These are phyloP conservation scores for Mayetiola destructor DNA, from an alignment of 2,888 invertebrate species.

Conservation along the genomic window DNA sequence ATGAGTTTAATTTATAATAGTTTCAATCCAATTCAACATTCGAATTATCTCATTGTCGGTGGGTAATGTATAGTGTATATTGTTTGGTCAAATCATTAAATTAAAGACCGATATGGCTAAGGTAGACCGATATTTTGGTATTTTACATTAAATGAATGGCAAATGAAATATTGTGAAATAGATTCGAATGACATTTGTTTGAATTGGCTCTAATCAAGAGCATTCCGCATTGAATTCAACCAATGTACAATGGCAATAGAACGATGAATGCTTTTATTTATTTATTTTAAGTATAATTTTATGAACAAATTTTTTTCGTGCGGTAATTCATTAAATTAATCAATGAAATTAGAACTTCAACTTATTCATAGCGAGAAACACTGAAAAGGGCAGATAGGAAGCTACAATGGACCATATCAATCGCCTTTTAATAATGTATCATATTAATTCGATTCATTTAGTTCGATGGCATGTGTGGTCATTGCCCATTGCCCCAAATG, in stretches of 20 bases:
- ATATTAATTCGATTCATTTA: conserved; percentile 13
- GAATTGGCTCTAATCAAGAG: neutral
- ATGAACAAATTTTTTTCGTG: neutral
- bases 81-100: neutral
- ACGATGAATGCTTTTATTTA: conserved; percentile 5
- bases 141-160: neutral
- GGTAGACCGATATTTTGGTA: neutral
- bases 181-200: neutral
- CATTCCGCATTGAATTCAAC: neutral
- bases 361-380: neutral
- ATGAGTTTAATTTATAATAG: no score
- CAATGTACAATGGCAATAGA: no score
- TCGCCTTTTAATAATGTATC: conserved; percentile 13
- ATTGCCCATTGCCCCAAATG: no score
- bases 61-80: neutral
- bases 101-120: conserved; percentile 3
- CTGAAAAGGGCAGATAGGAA: neutral
- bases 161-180: neutral
- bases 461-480: no score
- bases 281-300: conserved; percentile 13
- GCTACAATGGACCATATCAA: conserved; percentile 10
- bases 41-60: no score
- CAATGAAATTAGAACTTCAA: neutral
- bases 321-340: no score
- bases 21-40: no score